Evolutionary conservation across 1,140 invertebrate genomes (phyloP).

Genomic region (Caligus rogercresseyi): DNA sequence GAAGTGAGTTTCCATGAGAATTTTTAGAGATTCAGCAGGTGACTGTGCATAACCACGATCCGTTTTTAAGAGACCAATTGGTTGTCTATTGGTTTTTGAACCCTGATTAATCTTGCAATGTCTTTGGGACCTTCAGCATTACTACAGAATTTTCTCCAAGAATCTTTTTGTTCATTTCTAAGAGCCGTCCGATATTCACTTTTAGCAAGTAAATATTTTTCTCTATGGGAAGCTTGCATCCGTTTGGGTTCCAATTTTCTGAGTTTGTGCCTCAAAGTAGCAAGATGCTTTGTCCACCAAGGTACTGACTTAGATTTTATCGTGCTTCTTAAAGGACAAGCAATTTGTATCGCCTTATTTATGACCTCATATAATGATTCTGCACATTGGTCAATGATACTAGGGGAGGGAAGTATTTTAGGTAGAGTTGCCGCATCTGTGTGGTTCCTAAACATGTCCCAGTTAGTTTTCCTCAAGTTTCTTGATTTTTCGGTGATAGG

Average conservation of each 20-base stretch:
- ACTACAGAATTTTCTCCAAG: not conserved
- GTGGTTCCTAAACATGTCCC: too few species aligned
- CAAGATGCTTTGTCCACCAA: not conserved
- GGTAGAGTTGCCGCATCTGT: not conserved
- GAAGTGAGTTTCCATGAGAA: too few species aligned
- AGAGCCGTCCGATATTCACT: not conserved
- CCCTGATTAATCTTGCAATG: not conserved
- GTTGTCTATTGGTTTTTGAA: not conserved
- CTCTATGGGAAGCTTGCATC: not conserved
- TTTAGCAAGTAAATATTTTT: too few species aligned
- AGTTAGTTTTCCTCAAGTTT: too few species aligned
- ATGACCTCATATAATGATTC: not conserved
- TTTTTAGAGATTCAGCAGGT: too few species aligned
- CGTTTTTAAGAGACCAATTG: not conserved
- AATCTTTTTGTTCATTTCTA: not conserved
- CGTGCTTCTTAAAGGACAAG: not conserved
- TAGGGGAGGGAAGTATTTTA: not conserved
- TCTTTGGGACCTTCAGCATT: not conserved
- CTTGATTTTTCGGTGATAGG: too few species aligned
- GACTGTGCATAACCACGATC: too few species aligned
- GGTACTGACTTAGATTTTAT: not conserved
- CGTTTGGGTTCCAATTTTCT: not conserved
- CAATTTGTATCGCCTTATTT: not conserved
- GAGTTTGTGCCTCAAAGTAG: not conserved
- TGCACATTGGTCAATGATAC: not conserved